These are phyloP conservation scores for Stenodera caucasica DNA, from an alignment of 2,888 invertebrate species.

Conservation along the genomic window DNA sequence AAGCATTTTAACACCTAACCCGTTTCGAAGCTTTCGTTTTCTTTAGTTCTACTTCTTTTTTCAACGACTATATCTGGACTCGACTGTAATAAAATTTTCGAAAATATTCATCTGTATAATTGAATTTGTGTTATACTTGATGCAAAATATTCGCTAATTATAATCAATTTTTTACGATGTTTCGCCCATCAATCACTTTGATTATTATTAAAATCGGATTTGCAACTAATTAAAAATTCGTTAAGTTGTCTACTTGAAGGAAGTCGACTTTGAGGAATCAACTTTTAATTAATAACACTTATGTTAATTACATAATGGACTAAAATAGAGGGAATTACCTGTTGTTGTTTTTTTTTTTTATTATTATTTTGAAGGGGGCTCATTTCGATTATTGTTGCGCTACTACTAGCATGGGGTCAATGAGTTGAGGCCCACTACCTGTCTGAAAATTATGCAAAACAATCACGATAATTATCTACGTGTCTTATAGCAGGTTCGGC, in stretches of 20 bases:
- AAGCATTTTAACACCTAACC: not conserved
- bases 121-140: not conserved
- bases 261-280: not conserved
- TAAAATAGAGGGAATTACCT: not conserved
- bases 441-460: slow-evolving; percentile 1
- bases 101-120: not conserved
- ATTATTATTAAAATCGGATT: not conserved
- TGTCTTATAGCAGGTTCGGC: not conserved
- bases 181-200: not conserved
- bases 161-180: not conserved
- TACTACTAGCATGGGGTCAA: not conserved
- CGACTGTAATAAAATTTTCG: not conserved
- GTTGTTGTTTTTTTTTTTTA: not conserved
- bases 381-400: too few species aligned
- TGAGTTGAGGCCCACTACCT: not conserved
- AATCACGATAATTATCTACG: not conserved
- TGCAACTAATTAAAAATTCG: slow-evolving; percentile 2
- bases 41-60: not conserved
- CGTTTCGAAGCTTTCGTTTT: slow-evolving; percentile 5
- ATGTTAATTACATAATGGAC: not conserved
- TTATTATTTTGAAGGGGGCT: too few species aligned
- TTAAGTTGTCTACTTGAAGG: not conserved
- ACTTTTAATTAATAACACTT: not conserved
- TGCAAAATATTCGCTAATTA: not conserved
- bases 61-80: too few species aligned